Base-by-base conservation (phyloP, 92 coral and sea anemone species). In the Siderastrea radians region DNA sequence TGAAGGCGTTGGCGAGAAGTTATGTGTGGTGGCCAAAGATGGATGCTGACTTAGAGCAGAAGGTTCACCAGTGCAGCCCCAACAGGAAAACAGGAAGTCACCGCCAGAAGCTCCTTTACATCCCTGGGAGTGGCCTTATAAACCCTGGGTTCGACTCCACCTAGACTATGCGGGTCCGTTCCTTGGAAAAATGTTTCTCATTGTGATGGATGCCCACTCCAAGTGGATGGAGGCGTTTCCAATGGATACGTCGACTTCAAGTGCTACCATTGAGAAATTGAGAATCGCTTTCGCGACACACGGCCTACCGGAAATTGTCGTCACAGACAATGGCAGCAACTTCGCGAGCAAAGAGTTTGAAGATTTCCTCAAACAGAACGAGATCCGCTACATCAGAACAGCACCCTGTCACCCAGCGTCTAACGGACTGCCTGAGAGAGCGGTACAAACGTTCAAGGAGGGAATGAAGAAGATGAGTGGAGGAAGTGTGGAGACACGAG, bases 221-320 rank as follows among this genome's bases (percentile, higher is more conserved):
- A 72, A 80, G 84, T 88, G 87, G 87, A 74, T 65, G 19, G 80
- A 88, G 16, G 88, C 81, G 6, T 54, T 79, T 15, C 67, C 77
- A 48, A 80, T 87, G 81, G 73, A 45, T 7, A 63, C 84, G 6
- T 63, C 79, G 1, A 75, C 84, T 12, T 44, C 88, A 38, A 60
- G 71, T 44, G 55, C 77, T 14, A 90, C 83, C 14, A 75, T 90
- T 4, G 77, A 62, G 61, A 82, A 85, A 59, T 74, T 90, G 44
- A 16, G 90, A 54, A 84, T 78, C 44, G 72, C 70, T 13, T 89
- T 59, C 11, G 85, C 85, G 19, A 78, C 74, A 16, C 73, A 65
- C 5, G 90, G 93, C 3, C 55, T 90, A n/a, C 90, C 91, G 15
- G 85, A 90, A 59, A 89, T 72, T 46, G 80, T 89, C 7, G 86